Conservation (phyloP, 2,888 invertebrate species). For the Macaria notata region DNA sequence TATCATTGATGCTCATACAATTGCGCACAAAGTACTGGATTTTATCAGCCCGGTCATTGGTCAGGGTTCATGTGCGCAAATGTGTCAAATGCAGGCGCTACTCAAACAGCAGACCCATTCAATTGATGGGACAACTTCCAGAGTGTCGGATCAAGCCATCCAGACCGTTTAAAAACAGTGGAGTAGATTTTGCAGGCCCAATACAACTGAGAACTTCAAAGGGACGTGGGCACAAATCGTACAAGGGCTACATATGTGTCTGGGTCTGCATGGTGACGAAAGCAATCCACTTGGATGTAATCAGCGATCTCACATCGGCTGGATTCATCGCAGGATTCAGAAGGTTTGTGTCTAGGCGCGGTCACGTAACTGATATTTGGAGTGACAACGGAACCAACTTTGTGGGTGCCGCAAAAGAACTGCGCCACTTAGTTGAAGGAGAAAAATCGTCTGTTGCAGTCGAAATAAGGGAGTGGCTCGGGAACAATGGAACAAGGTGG, state of each 20-base stretch:
- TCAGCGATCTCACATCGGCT: too few species aligned
- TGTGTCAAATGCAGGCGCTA: neutral
- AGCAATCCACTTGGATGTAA: neutral
- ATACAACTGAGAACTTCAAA: too few species aligned
- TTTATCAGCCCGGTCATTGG: neutral
- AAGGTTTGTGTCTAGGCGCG: neutral
- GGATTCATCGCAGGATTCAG: neutral
- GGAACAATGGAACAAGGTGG: neutral
- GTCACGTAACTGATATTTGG: neutral
- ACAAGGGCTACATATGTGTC: too few species aligned
- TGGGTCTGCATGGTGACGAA: too few species aligned
- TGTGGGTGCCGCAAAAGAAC: neutral
- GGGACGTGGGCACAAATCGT: too few species aligned
- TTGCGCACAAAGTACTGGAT: neutral
- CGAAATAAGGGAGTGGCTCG: neutral
- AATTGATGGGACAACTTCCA: neutral
- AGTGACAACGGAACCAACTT: slow-evolving; percentile 1
- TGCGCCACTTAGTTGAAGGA: neutral
- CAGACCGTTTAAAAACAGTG: slow-evolving; percentile 23
- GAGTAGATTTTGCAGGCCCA: slow-evolving; percentile 32
- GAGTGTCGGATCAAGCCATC: slow-evolving; percentile 16
- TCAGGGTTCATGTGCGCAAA: neutral
- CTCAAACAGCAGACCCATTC: neutral
- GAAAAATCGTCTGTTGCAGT: neutral
- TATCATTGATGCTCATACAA: slow-evolving; percentile 20